Percentiles rank a stretch among this genome's conserved stretches.
Evolutionary conservation across 1,140 invertebrate species (phyloP).

Genomic region (Atta colombica): DNA sequence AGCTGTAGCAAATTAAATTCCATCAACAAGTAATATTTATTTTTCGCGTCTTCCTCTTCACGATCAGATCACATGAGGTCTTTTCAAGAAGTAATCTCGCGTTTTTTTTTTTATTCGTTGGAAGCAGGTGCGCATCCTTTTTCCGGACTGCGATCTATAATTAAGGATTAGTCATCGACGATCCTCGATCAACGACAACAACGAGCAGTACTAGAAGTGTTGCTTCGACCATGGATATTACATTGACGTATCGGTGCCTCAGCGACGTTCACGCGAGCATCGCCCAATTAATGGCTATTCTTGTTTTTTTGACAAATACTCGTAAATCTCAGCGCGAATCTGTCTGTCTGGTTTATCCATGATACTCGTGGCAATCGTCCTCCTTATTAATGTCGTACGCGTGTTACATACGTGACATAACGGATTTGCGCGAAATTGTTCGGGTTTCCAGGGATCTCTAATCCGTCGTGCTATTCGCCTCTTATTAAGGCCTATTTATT

Average conservation of each 20-base stretch:
- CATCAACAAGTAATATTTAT: conserved; percentile 77
- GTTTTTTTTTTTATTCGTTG: conserved; percentile 38
- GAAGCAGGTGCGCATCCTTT: conserved; percentile 80
- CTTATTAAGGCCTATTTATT: conserved; percentile 39
- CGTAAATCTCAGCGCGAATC: conserved; percentile 75
- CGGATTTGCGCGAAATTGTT: conserved; percentile 11
- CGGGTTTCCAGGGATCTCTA: conserved; percentile 12
- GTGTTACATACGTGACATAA: conserved; percentile 35
- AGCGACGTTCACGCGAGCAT: conserved; percentile 67
- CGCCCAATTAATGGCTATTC: conserved; percentile 76
- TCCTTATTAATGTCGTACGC: conserved; percentile 38
- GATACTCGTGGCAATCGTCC: conserved; percentile 11
- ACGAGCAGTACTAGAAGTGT: conserved; percentile 51
- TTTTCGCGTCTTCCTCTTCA: conserved; percentile 37
- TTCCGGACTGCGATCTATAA: conserved; percentile 73
- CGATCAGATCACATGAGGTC: conserved; percentile 65
- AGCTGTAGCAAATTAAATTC: not conserved
- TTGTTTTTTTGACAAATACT: conserved; percentile 76
- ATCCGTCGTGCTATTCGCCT: conserved; percentile 23
- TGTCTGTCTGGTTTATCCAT: conserved; percentile 42
- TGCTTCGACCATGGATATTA: conserved; percentile 73
- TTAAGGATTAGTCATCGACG: conserved; percentile 80
- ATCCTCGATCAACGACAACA: conserved; percentile 81
- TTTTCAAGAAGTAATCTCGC: conserved; percentile 37
- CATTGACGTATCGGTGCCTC: conserved; percentile 77